Evolutionary conservation across 2,113 vertebrate species (phyloP).

Genomic region (Lanius ludovicianus): DNA sequence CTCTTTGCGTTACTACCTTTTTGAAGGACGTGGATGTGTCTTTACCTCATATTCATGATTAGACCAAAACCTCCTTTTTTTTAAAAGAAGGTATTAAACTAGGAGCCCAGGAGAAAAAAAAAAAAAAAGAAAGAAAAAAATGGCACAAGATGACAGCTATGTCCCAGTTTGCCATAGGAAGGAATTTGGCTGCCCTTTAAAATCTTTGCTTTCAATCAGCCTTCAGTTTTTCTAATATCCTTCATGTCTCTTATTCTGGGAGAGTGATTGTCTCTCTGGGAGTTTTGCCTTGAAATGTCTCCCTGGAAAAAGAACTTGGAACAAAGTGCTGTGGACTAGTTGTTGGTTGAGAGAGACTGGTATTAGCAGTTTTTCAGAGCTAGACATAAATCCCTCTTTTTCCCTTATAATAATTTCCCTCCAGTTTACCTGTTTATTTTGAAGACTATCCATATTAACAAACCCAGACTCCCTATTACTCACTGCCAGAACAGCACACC

Average conservation of each 20-base stretch:
- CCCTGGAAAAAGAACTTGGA: constrained; percentile 3
- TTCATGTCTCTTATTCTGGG: neutral
- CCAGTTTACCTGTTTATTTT: constrained; percentile 53
- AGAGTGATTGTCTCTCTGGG: constrained; percentile 1
- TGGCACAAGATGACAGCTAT: neutral
- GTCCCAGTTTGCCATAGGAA: neutral
- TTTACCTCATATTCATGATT: neutral
- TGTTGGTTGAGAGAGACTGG: neutral
- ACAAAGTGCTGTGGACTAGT: neutral
- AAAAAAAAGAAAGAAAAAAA: neutral
- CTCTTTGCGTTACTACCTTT: constrained; percentile 30
- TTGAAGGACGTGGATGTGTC: neutral
- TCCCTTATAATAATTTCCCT: neutral
- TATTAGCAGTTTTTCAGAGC: neutral
- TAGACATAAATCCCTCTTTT: constrained; percentile 2
- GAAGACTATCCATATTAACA: constrained; percentile 9
- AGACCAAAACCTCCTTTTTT: neutral
- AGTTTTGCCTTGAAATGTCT: constrained; percentile 40
- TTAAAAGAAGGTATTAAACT: neutral
- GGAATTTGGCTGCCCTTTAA: constrained; percentile 6
- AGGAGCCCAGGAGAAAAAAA: neutral
- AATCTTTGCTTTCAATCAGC: constrained; percentile 7
- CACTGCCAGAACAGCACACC: neutral
- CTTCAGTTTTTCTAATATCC: constrained; percentile 21
- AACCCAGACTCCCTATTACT: neutral